phyloP scores from a whole-genome alignment of 2,797 vertebrate genomes.

The Huso huso region DNA sequence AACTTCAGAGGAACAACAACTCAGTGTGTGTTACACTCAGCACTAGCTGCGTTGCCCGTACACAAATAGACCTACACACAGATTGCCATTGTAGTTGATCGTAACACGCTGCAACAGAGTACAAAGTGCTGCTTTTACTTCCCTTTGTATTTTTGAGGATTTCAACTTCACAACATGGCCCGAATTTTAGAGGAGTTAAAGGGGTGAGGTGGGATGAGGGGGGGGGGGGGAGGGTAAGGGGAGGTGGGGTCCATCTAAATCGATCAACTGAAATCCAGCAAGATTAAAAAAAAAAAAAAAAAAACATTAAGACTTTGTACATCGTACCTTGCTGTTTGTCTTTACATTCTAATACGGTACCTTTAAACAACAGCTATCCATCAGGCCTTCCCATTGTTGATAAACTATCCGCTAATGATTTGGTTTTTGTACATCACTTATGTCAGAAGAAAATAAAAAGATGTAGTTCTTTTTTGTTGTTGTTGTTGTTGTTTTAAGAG shows the following conservation, averaged over 20 bases:
- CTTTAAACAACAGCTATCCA: slow-evolving; percentile 37
- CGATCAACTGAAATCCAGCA: slow-evolving; percentile 38
- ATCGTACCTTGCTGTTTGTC: slow-evolving; percentile 41
- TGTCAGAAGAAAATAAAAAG: slow-evolving; percentile 46
- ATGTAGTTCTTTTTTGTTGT: slow-evolving; percentile 26
- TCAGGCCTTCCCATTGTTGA: slow-evolving; percentile 35
- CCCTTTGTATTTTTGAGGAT: too few relatives aligned
- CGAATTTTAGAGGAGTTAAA: too few relatives aligned
- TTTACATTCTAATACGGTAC: slow-evolving; percentile 53
- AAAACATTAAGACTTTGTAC: slow-evolving; percentile 65
- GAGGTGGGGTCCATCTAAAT: slow-evolving; percentile 30
- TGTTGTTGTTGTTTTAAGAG: slow-evolving; percentile 67
- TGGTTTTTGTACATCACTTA: slow-evolving; percentile 39
- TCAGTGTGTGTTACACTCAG: too few relatives aligned
- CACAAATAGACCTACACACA: too few relatives aligned
- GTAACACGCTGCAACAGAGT: too few relatives aligned
- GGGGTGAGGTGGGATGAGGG: too few relatives aligned
- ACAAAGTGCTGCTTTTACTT: too few relatives aligned
- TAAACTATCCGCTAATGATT: slow-evolving; percentile 37
- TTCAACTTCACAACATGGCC: too few relatives aligned
- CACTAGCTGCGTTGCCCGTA: too few relatives aligned
- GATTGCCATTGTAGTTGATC: too few relatives aligned
- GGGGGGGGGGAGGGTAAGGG: slow-evolving; percentile 26
- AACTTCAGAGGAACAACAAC: too few relatives aligned
- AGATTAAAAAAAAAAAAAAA: slow-evolving; percentile 41